Conservation (phyloP, 2,797 vertebrate species). For the Acipenser transmontanus region DNA sequence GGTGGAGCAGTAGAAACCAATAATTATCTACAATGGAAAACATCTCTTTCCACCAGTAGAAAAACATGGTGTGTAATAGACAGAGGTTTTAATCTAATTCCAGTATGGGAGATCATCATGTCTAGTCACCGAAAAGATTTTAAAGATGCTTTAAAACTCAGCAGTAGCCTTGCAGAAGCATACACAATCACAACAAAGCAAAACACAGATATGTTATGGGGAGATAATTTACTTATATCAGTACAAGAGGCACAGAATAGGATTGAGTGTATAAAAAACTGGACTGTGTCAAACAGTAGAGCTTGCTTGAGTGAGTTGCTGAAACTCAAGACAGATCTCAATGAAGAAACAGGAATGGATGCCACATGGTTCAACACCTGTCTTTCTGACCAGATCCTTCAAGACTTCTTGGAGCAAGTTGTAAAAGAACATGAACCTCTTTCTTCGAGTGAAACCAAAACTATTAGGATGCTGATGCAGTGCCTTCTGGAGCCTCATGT, state of each 20-base stretch:
- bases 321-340: background rate
- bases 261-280: background rate
- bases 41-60: conserved; percentile 35
- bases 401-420: background rate
- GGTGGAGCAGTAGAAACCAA: conserved; percentile 39
- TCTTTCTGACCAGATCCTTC: background rate
- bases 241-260: background rate
- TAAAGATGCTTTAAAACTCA: conserved; percentile 21
- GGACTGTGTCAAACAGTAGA: background rate
- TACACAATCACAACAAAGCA: conserved; percentile 23
- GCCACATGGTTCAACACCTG: background rate
- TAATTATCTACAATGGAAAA: conserved; percentile 37
- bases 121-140: conserved; percentile 40
- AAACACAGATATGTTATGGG: background rate
- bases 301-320: background rate
- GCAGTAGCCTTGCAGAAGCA: conserved; percentile 14
- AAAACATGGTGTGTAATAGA: conserved; percentile 49
- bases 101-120: conserved; percentile 49
- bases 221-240: background rate
- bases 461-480: background rate
- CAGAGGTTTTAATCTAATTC: conserved; percentile 36
- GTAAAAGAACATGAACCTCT: background rate
- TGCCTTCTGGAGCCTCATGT: background rate
- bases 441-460: background rate
- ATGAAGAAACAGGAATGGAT: background rate